Evolutionary conservation across 1,140 invertebrate genomes (phyloP), one percentile per base, ranked within the genome.

Genomic region (Orchesella cincta): DNA sequence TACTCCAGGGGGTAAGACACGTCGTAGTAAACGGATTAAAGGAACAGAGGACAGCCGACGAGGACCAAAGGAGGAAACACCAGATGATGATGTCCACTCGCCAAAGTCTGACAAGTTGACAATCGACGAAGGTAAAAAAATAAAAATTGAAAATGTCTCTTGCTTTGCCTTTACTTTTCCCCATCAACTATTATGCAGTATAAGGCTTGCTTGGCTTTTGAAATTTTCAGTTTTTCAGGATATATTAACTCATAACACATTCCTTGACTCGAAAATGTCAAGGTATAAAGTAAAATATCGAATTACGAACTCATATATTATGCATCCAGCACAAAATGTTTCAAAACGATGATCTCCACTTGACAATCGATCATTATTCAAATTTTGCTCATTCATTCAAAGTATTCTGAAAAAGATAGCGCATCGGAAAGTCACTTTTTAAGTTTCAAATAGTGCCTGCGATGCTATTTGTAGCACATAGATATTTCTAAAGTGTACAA

Each of bases 81-180:
- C 8, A 62, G 28, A 67, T 31, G 62, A 67, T 67, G 8, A 29
- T 67, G 62, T 33, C 62, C 62, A 74, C 62, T 76, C 75, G n/a
- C 75, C 75, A 20, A 64, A 70, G 54, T 76, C 73, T 78, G 78
- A 81, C 73, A 81, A 78, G 76, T 78, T 81, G 80, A 81, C 76
- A 77, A 79, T 81, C 76, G 80, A 81, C 75, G 78, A 81, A 81
- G 80, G 80, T 81, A 81, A 77, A 57, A 76, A 76, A 62, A 51
- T 77, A 18, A 75, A 74, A 31, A 34, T 16, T 71, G 29, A 34
- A 71, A 31, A 16, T 20, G 23, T 3, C 18, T n/a, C n/a, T n/a
- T n/a, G n/a, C n/a, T n/a, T n/a, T n/a, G n/a, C n/a, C n/a, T n/a
- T n/a, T n/a, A n/a, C n/a, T n/a, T n/a, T n/a, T n/a, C n/a, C n/a